These are phyloP conservation scores for Ceriagrion tenellum DNA, from an alignment of 2,888 invertebrate genomes.

Conservation along the genomic window DNA sequence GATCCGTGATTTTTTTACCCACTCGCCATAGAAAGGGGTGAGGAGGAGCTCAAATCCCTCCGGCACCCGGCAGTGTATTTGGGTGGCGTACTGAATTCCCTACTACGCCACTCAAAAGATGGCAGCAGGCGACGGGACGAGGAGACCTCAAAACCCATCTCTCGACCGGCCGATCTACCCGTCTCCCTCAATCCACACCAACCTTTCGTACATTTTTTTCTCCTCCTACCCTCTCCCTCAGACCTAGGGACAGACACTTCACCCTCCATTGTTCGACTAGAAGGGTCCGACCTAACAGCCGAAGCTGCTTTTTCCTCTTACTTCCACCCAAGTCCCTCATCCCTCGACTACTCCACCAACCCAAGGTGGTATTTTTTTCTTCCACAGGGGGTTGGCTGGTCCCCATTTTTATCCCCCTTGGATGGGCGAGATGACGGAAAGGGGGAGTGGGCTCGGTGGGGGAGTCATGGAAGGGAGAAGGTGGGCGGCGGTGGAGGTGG, in stretches of 20 bases:
- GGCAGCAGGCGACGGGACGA: slow-evolving; percentile 25
- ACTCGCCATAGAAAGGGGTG: not conserved
- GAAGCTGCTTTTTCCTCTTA: slow-evolving; percentile 19
- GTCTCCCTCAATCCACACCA: not conserved
- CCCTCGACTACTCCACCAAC: not conserved
- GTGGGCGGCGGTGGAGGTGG: not conserved
- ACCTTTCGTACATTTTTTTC: not conserved
- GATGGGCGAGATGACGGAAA: slow-evolving; percentile 11
- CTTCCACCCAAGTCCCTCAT: not conserved
- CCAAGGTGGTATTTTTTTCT: not conserved
- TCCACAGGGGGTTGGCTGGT: not conserved
- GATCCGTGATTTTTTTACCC: not conserved
- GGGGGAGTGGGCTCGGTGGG: not conserved
- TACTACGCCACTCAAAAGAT: slow-evolving; percentile 52
- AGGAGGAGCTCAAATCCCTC: slow-evolving; percentile 14
- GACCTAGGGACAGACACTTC: slow-evolving; percentile 28
- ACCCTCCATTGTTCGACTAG: slow-evolving; percentile 46
- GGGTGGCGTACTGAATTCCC: slow-evolving; percentile 42
- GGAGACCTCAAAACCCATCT: slow-evolving; percentile 28
- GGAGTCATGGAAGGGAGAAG: too few species aligned
- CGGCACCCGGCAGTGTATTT: not conserved
- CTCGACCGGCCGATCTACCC: not conserved
- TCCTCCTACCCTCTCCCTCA: not conserved
- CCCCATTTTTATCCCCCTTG: slow-evolving; percentile 38
- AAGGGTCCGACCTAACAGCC: slow-evolving; percentile 39